Conservation (phyloP, 2,797 vertebrate genomes). For the Sebastes itinus region DNA sequence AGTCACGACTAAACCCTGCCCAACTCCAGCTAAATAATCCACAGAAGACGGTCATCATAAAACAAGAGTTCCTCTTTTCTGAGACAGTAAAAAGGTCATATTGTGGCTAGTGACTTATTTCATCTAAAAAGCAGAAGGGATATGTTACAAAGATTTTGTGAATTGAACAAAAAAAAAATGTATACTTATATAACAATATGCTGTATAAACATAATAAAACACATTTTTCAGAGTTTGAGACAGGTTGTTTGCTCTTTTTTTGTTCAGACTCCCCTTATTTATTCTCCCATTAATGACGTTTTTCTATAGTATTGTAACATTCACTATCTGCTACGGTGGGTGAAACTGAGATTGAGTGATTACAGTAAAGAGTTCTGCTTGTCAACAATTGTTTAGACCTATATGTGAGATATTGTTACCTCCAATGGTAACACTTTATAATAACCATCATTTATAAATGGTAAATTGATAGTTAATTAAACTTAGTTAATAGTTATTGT, state of each 20-base stretch:
- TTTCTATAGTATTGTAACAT: too few relatives aligned
- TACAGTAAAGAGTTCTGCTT: too few relatives aligned
- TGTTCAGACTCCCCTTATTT: not conserved
- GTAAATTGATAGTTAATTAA: too few relatives aligned
- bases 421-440: too few relatives aligned
- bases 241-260: not conserved
- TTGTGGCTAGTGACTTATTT: conserved; percentile 72
- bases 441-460: too few relatives aligned
- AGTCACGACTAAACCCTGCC: conserved; percentile 30
- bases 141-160: conserved; percentile 78
- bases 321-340: too few relatives aligned
- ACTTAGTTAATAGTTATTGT: too few relatives aligned
- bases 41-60: conserved; percentile 39
- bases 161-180: conserved; percentile 77
- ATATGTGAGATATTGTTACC: not conserved
- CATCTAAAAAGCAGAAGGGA: conserved; percentile 74
- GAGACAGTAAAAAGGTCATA: conserved; percentile 54
- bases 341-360: too few relatives aligned
- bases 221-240: conserved; percentile 83
- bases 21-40: conserved; percentile 38
- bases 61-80: conserved; percentile 44
- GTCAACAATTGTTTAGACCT: not conserved
- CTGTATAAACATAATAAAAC: conserved; percentile 83
- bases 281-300: not conserved
- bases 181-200: conserved; percentile 84